A percentile compares a stretch with the other conserved stretches of the same genome.
Evolutionary conservation across 2,797 vertebrate genomes (phyloP).

Genomic region (Sphenopsis melanotis): DNA sequence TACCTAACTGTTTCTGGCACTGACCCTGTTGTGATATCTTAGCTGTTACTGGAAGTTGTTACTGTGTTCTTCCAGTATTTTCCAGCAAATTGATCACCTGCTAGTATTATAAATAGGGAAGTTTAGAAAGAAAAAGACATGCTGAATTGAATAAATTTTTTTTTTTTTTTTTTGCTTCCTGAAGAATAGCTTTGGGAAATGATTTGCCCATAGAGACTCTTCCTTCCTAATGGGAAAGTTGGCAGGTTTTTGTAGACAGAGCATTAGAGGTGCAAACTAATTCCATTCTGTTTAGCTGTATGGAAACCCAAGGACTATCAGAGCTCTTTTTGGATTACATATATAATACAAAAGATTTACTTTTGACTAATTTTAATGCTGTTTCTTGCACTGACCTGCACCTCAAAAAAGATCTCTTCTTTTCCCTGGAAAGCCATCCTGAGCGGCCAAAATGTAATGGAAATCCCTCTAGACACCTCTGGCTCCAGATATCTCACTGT

Average conservation of each 20-base stretch:
- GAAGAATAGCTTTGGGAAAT: neutral
- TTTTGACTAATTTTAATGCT: neutral
- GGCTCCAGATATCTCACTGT: neutral
- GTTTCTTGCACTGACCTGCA: neutral
- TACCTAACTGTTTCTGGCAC: neutral
- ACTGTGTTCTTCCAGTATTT: neutral
- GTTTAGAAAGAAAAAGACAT: neutral
- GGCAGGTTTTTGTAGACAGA: neutral
- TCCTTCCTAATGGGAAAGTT: neutral
- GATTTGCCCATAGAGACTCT: neutral
- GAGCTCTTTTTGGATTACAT: neutral
- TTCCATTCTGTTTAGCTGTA: neutral
- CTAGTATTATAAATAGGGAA: neutral
- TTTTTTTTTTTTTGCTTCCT: neutral
- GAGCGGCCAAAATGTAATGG: neutral
- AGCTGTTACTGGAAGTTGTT: neutral
- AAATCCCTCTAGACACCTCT: neutral
- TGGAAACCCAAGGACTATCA: neutral
- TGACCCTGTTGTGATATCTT: neutral
- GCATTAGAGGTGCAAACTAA: neutral
- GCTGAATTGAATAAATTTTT: neutral
- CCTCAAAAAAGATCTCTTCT: neutral
- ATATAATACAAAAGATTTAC: neutral
- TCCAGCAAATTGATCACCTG: neutral
- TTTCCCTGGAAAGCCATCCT: neutral